Evolutionary conservation across 2,113 vertebrate species (phyloP).

Genomic region (Acrocephalus kingi): DNA sequence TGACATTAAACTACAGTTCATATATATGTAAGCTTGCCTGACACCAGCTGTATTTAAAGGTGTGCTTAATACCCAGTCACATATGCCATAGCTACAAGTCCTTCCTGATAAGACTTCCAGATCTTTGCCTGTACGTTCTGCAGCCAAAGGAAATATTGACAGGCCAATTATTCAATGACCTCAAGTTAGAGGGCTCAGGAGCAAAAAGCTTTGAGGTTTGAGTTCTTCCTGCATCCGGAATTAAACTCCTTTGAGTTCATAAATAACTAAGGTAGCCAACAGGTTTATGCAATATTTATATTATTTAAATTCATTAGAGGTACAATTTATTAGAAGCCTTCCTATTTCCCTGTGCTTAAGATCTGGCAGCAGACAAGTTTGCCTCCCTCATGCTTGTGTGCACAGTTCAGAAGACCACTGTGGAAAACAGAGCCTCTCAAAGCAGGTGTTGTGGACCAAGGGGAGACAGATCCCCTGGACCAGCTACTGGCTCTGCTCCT

Average conservation of each 20-base stretch:
- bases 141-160: neutral
- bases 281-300: constrained; percentile 8
- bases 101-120: neutral
- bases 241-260: neutral
- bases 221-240: neutral
- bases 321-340: neutral
- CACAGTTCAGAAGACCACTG: neutral
- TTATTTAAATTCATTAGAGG: neutral
- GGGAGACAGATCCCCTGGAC: neutral
- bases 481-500: neutral
- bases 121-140: neutral
- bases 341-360: neutral
- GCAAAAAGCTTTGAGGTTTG: neutral
- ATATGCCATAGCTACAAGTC: neutral
- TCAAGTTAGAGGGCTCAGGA: neutral
- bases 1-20: neutral
- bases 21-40: neutral
- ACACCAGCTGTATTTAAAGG: neutral
- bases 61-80: neutral
- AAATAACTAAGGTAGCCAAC: neutral
- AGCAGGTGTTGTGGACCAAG: neutral
- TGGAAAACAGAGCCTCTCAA: neutral
- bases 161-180: neutral
- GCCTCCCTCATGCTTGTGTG: neutral
- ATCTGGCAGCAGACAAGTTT: neutral